Conservation (phyloP, 2,113 vertebrate genomes). For the Oxyura jamaicensis region DNA sequence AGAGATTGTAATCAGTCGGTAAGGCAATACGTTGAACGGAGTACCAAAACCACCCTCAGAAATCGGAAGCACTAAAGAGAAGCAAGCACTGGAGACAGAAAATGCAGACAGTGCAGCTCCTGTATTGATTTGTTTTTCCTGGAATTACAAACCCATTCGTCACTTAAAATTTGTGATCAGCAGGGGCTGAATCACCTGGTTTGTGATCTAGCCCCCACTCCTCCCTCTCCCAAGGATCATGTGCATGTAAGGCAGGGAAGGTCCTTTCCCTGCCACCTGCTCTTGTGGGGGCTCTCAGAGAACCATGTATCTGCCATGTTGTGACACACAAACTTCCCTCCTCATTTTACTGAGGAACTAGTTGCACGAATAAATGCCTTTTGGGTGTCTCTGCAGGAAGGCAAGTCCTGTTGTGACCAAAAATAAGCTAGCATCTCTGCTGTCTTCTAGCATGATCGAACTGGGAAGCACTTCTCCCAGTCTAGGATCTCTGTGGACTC, state of each 20-base stretch:
- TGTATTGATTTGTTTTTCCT: constrained; percentile 28
- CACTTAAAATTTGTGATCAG: not conserved
- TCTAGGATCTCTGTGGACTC: not conserved
- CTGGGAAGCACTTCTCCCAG: not conserved
- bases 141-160: not conserved
- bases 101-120: not conserved
- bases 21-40: constrained; percentile 33
- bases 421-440: not conserved
- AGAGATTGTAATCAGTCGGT: not conserved
- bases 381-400: not conserved
- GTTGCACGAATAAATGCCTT: not conserved
- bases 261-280: not conserved
- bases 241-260: not conserved
- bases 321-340: not conserved
- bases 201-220: fast-evolving
- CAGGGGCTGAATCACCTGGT: not conserved
- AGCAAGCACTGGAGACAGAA: not conserved
- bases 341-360: not conserved
- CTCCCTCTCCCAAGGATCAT: not conserved
- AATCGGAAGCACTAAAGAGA: not conserved
- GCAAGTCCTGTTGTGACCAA: not conserved
- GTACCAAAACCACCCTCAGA: not conserved
- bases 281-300: not conserved
- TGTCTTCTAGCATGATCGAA: not conserved
- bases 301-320: not conserved